Evolutionary conservation across 1,140 invertebrate species (phyloP), one percentile per base, ranked within the genome.

Genomic region (Argopecten irradians): DNA sequence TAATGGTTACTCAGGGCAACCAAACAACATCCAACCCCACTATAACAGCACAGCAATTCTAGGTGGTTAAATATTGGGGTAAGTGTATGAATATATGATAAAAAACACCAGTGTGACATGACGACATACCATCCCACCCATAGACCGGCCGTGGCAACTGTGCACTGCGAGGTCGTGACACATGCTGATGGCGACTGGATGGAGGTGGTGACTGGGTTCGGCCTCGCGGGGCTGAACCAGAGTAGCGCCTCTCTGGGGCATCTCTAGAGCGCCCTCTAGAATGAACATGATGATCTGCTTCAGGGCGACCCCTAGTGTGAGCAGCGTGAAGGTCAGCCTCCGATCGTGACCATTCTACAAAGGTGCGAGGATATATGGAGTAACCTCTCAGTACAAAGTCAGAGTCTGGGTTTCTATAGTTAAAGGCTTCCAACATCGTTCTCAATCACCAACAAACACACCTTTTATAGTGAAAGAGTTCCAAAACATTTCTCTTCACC

Each of bases 51-150:
- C 55, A 71, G 55, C 55, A 71, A 71, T 28, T 71, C 55, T 71
- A 71, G 55, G 55, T 71, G 55, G 55, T 71, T 71, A 71, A n/a
- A 71, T 71, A 71, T 71, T 5, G n/a, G 22, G 22, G 55, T n/a
- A 71, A 28, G n/a, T 28, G 55, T 71, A 28, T 71, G 16, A 39
- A 39, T 28, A 71, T 16, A 46, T 46, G 9, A 19, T 19, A 14
- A 46, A 19, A 71, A 71, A 71, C n/a, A 71, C 82, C 87, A 88
- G 33, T 90, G 35, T 88, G 84, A 82, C 89, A 90, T 88, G 84
- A 82, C 84, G 88, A 90, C 89, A 87, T 90, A 90, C 89, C 89
- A 85, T 90, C 89, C 89, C 89, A 90, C 41, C n/a, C 34, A 88
- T 86, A 88, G 28, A 41, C 55, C 34, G 87, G 83, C 33, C 55